Conservation (phyloP, 2,113 vertebrate genomes). For the Eulemur macaco region DNA sequence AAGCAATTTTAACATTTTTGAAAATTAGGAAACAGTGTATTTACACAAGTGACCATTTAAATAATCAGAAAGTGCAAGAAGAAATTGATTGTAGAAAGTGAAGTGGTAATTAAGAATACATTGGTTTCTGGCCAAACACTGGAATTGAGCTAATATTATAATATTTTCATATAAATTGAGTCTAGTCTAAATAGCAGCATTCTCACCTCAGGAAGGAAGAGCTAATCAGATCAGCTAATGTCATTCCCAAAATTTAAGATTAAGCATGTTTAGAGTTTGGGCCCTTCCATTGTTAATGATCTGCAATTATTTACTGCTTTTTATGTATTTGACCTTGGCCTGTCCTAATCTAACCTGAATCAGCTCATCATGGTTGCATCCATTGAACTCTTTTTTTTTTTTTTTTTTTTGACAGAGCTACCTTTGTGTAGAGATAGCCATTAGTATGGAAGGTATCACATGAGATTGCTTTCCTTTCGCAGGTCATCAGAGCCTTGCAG, state of each 20-base stretch:
- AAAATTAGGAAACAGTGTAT: neutral
- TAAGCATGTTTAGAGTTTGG: neutral
- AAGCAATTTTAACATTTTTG: neutral
- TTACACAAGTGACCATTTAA: neutral
- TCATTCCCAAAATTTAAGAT: neutral
- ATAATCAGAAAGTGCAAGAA: neutral
- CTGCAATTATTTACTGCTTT: neutral
- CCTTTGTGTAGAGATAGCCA: neutral
- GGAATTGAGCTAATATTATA: neutral
- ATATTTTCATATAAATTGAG: neutral
- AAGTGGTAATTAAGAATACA: neutral
- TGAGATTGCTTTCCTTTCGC: constrained; percentile 19
- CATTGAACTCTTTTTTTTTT: neutral
- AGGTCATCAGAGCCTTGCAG: constrained; percentile 92
- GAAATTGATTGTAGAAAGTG: neutral
- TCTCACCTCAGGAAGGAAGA: neutral
- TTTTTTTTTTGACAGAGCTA: neutral
- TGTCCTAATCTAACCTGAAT: neutral
- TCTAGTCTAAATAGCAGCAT: neutral
- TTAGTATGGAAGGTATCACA: neutral
- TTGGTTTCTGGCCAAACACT: neutral
- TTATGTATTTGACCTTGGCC: neutral
- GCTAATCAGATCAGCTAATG: neutral
- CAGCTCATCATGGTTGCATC: neutral
- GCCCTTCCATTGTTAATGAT: neutral